phyloP scores from a whole-genome alignment of 2,113 vertebrate genomes.

The Maylandia zebra region DNA sequence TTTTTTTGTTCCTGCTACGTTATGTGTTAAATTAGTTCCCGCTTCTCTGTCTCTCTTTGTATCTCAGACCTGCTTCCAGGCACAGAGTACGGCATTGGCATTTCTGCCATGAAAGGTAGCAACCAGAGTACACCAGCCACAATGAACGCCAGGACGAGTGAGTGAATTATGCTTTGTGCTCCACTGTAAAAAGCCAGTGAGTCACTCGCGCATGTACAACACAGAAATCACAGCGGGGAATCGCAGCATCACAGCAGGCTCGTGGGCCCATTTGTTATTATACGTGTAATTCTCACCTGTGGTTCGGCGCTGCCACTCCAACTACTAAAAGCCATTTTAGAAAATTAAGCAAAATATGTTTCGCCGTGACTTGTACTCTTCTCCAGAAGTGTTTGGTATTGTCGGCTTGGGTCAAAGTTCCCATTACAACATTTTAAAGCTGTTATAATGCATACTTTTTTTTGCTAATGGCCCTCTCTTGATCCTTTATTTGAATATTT shows the following conservation, averaged over 20 bases:
- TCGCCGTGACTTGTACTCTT: background rate
- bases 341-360: conserved; percentile 4
- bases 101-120: conserved; percentile 81
- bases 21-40: background rate
- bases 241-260: background rate
- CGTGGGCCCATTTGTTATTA: background rate
- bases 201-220: background rate
- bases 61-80: conserved; percentile 85
- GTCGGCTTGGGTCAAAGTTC: background rate
- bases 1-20: background rate
- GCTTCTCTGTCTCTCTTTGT: background rate
- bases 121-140: conserved; percentile 92
- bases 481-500: background rate
- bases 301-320: background rate
- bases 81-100: conserved; percentile 94
- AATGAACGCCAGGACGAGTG: conserved; percentile 95
- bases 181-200: background rate
- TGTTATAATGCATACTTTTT: background rate
- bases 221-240: background rate
- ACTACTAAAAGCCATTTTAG: background rate
- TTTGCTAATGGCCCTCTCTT: background rate
- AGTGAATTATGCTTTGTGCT: conserved; percentile 35
- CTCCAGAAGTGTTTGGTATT: background rate
- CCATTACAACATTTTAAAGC: conserved; percentile 19
- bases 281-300: background rate